Conservation (phyloP, 2,888 invertebrate species). For the Epicampocera succincta region DNA sequence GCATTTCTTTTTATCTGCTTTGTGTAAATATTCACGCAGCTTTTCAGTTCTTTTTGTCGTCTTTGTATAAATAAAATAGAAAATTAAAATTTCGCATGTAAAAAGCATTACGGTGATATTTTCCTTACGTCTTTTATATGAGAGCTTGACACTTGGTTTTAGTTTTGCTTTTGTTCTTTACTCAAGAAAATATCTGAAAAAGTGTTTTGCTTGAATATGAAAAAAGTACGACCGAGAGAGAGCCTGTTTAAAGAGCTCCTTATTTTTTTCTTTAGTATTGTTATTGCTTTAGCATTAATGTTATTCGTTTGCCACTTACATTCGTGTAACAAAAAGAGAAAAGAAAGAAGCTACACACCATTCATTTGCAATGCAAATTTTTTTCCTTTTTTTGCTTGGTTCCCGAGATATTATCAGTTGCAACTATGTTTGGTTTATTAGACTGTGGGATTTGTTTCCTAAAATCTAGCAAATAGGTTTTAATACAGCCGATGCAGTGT, state of each 20-base stretch:
- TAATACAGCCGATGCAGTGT: too few species aligned
- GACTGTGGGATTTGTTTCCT: neutral
- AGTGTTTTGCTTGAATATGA: conserved; percentile 24
- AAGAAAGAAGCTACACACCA: conserved; percentile 32
- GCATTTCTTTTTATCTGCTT: conserved; percentile 43
- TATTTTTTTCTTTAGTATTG: conserved; percentile 4
- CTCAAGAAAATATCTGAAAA: conserved; percentile 41
- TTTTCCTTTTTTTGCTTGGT: conserved; percentile 1
- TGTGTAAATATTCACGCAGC: conserved; percentile 51
- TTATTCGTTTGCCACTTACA: conserved; percentile 13
- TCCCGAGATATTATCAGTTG: conserved; percentile 2
- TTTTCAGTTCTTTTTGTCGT: conserved; percentile 6
- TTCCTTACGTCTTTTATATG: conserved; percentile 4
- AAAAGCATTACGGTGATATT: conserved; percentile 35
- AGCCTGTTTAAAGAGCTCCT: conserved; percentile 24
- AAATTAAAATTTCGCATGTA: conserved; percentile 40
- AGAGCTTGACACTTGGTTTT: conserved; percentile 34
- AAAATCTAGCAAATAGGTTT: too few species aligned
- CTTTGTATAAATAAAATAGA: conserved; percentile 13
- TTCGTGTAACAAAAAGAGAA: conserved; percentile 21
- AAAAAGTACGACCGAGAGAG: conserved; percentile 33
- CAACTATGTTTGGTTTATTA: conserved; percentile 35
- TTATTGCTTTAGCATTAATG: conserved; percentile 31
- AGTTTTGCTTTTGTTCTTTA: conserved; percentile 33
- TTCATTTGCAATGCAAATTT: conserved; percentile 67